Evolutionary conservation across 92 coral and sea anemone genomes (phyloP).

Genomic region (Epizoanthus stellaris): DNA sequence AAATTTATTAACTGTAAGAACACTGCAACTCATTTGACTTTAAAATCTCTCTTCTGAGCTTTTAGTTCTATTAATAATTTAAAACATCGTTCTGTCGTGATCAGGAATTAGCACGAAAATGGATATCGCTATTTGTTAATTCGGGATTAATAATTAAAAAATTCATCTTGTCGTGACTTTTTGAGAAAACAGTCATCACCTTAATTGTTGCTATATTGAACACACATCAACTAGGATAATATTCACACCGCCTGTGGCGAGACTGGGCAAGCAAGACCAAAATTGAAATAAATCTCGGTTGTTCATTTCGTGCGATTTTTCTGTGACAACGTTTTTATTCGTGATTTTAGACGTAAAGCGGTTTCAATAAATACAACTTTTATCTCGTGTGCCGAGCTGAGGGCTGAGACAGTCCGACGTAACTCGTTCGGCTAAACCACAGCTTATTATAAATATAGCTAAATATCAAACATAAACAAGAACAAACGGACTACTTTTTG

Average conservation of each 20-base stretch:
- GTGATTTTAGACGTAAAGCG: not conserved
- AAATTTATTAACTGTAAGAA: not conserved
- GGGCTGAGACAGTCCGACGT: slow-evolving; percentile 8
- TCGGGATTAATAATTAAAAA: too few relatives aligned
- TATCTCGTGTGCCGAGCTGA: not conserved
- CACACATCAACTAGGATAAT: not conserved
- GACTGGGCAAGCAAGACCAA: not conserved
- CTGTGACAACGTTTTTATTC: not conserved
- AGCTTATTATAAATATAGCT: not conserved
- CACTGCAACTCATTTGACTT: not conserved
- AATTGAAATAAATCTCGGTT: not conserved
- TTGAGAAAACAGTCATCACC: too few relatives aligned
- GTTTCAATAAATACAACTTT: not conserved
- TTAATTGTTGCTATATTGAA: not conserved
- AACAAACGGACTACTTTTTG: slow-evolving; percentile 6
- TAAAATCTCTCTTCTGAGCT: not conserved
- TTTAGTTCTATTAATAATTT: not conserved
- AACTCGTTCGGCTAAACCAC: not conserved
- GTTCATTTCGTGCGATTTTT: slow-evolving; percentile 6
- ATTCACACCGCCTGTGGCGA: slow-evolving; percentile 13
- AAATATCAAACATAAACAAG: slow-evolving; percentile 13
- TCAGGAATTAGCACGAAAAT: slow-evolving; percentile 1
- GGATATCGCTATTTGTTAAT: too few relatives aligned
- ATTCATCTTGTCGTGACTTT: too few relatives aligned
- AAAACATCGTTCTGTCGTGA: slow-evolving; percentile 5